Evolutionary conservation across 2,797 vertebrate species (phyloP).

Genomic region (Zonotrichia albicollis): DNA sequence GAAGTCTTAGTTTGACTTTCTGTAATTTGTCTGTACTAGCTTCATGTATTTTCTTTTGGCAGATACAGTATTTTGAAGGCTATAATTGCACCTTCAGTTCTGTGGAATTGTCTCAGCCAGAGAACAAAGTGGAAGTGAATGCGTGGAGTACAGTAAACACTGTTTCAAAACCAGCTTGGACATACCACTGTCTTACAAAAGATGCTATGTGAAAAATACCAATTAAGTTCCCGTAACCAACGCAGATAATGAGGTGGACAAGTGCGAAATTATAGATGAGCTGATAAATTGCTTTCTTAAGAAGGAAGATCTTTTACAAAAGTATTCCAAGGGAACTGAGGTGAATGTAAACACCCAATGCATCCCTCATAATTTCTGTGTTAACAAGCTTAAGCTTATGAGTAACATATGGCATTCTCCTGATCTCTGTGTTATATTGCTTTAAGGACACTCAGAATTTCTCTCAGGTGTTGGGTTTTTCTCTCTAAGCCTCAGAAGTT

Average conservation of each 20-base stretch:
- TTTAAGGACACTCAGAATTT: not conserved
- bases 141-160: not conserved
- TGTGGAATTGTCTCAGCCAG: not conserved
- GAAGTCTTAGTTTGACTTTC: not conserved
- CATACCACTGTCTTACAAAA: not conserved
- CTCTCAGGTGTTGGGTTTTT: not conserved
- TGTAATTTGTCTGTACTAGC: not conserved
- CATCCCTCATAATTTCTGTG: not conserved
- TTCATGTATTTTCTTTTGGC: not conserved
- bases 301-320: not conserved
- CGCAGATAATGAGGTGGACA: not conserved
- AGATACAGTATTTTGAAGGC: not conserved
- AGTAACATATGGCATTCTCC: not conserved
- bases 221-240: constrained; percentile 17
- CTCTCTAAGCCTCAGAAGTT: not conserved
- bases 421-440: not conserved
- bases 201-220: not conserved
- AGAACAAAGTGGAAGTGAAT: not conserved
- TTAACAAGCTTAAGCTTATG: not conserved
- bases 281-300: not conserved
- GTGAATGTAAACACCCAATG: not conserved
- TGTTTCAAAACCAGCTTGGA: not conserved
- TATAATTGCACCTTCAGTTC: not conserved
- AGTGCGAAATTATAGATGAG: not conserved
- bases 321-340: not conserved